A percentile compares a stretch with the other conserved stretches of the same genome.
Evolutionary conservation across 2,113 vertebrate species (phyloP).

Genomic region (Labeo catla): DNA sequence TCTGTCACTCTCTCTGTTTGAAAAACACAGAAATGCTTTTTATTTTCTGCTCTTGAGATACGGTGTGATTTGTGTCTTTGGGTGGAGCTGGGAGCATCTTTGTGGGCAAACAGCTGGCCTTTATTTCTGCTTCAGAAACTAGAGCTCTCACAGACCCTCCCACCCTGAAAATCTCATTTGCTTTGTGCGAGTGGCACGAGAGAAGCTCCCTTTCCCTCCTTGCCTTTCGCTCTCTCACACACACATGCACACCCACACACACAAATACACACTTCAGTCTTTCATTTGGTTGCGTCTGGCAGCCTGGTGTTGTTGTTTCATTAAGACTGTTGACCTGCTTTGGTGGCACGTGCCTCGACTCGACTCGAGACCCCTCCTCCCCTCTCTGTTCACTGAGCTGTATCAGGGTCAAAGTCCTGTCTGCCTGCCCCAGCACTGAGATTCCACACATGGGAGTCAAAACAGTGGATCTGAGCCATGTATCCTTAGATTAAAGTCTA

Average conservation of each 20-base stretch:
- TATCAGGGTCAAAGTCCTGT: constrained; percentile 13
- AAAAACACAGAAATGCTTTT: constrained; percentile 2
- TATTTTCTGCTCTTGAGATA: not conserved
- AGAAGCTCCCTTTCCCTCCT: not conserved
- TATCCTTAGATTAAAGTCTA: constrained; percentile 29
- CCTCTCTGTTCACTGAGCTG: constrained; percentile 33
- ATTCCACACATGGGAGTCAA: constrained; percentile 8
- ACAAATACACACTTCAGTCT: constrained; percentile 7
- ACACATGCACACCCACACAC: not conserved
- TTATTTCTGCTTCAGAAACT: constrained; percentile 26
- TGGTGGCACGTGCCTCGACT: constrained; percentile 63
- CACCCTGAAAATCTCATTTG: not conserved
- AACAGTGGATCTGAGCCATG: constrained; percentile 27
- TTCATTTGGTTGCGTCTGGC: constrained; percentile 61
- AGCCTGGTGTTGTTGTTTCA: constrained; percentile 45
- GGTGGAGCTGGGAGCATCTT: constrained; percentile 10
- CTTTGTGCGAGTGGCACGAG: not conserved
- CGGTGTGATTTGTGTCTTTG: not conserved
- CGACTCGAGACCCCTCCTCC: constrained; percentile 37
- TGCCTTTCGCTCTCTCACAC: not conserved
- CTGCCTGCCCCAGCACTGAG: not conserved
- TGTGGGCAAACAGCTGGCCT: constrained; percentile 23
- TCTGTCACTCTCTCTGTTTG: not conserved
- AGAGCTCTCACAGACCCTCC: not conserved
- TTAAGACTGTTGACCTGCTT: constrained; percentile 72